Percentiles rank a stretch among this genome's conserved stretches.
Evolutionary conservation across 2,797 vertebrate species (phyloP).

Genomic region (Neosalanx taihuensis): DNA sequence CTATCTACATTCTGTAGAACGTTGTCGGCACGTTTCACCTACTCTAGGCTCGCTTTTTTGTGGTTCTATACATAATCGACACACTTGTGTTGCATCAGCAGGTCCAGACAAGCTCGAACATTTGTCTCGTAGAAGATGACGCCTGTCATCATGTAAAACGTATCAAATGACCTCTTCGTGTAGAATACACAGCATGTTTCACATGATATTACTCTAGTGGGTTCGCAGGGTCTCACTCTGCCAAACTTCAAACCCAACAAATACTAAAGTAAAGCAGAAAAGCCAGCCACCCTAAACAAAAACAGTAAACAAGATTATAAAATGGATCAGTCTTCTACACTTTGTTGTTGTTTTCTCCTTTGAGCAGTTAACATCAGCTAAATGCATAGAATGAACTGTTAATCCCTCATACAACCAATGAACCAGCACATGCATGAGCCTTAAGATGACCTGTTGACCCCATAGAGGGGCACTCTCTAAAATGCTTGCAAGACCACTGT

Average conservation of each 20-base stretch:
- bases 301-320: no score
- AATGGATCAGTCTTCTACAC: no score
- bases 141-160: constrained; percentile 13
- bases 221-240: background rate
- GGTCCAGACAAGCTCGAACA: background rate
- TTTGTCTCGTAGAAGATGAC: constrained; percentile 8
- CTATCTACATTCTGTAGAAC: background rate
- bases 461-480: constrained; percentile 32
- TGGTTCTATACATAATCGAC: background rate
- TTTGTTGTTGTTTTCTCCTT: constrained; percentile 4
- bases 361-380: constrained; percentile 43
- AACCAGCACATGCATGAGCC: constrained; percentile 49
- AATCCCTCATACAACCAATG: constrained; percentile 49
- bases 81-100: background rate
- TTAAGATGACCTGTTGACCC: constrained; percentile 49
- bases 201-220: background rate
- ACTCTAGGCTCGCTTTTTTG: background rate
- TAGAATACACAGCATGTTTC: background rate
- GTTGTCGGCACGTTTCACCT: background rate
- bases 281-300: no score
- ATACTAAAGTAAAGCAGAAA: background rate
- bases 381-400: constrained; percentile 35
- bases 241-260: background rate
- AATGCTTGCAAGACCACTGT: constrained; percentile 1
- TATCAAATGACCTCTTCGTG: constrained; percentile 1